Evolutionary conservation across 2,113 vertebrate species (phyloP), one percentile per base, ranked within the genome.

Genomic region (Petaurus breviceps): DNA sequence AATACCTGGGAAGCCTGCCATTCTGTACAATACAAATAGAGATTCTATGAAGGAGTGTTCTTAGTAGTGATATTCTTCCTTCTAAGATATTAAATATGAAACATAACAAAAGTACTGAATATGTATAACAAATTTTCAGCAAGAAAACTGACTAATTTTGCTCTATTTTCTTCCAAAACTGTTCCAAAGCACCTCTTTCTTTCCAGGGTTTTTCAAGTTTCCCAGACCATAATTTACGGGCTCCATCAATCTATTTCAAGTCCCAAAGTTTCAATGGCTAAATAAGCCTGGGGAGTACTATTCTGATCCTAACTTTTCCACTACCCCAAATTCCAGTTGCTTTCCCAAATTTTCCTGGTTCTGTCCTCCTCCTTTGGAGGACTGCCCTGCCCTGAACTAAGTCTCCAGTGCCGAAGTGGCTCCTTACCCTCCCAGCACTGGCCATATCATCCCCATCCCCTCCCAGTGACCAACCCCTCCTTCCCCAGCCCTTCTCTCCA

Each of bases 401-500:
- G 28, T 28, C 57, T 68, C 54, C 25, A 12, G 57, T 68, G 28
- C 57, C 57, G 1, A 3, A 37, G 28, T 28, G 31, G 57, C 28
- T 68, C 84, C 26, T 94, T 61, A 50, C 37, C 43, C 46, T 55
- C 46, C 28, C 68, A 90, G 46, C 1, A 89, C 28, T 26, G n/a
- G 84, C 31, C 93, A n/a, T n/a, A 46, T 55, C 50, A 37, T 92
- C 77, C 52, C 77, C n/a, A 3, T 2, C 51, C 91, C 16, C n/a
- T 5, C 57, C 57, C n/a, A 51, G 16, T 31, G n/a, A 19, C 57
- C 91, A 89, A 51, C 37, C 51, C 8, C 6, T 9, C n/a, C 52
- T 51, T 55, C 89, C 93, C 92, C 49, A 57, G 50, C 54, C 14
- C 8, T 89, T n/a, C 50, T n/a, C 93, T 96, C 99, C 99, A 84